Conservation (phyloP, 2,888 invertebrate species). For the Drosophila formosana region DNA sequence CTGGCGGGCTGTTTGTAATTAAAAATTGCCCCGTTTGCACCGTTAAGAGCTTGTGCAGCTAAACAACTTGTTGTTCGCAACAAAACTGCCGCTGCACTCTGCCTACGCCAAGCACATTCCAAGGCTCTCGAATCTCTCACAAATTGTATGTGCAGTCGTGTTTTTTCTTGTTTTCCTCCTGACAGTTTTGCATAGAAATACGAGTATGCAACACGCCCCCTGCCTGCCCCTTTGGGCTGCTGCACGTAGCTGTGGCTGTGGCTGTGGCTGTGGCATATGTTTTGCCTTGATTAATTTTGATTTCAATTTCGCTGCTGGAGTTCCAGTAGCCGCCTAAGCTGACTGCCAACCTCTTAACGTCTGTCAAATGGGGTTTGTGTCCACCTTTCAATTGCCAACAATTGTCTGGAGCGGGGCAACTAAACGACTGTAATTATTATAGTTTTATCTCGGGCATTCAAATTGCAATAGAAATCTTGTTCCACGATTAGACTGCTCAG, state of each 20-base stretch:
- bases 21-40: conserved; percentile 54
- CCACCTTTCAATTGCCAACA: conserved; percentile 26
- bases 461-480: not conserved
- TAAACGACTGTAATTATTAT: conserved; percentile 2
- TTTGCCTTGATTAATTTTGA: conserved; percentile 73
- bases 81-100: conserved; percentile 37
- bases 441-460: conserved; percentile 1
- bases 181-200: conserved; percentile 30
- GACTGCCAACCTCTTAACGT: conserved; percentile 51
- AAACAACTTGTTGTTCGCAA: conserved; percentile 26
- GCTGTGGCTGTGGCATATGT: conserved; percentile 14
- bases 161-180: conserved; percentile 1
- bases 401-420: conserved; percentile 1
- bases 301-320: conserved; percentile 67
- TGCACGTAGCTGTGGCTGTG: not conserved
- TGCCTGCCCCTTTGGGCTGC: conserved; percentile 39
- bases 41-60: conserved; percentile 37
- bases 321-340: conserved; percentile 63
- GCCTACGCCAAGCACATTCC: conserved; percentile 73
- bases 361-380: conserved; percentile 65
- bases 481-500: not conserved
- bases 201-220: conserved; percentile 5
- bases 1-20: conserved; percentile 60
- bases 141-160: conserved; percentile 17
- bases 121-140: conserved; percentile 51